Percentiles rank a stretch among this genome's conserved stretches.
phyloP scores from a whole-genome alignment of 2,888 invertebrate genomes.

The Myopa testacea region DNA sequence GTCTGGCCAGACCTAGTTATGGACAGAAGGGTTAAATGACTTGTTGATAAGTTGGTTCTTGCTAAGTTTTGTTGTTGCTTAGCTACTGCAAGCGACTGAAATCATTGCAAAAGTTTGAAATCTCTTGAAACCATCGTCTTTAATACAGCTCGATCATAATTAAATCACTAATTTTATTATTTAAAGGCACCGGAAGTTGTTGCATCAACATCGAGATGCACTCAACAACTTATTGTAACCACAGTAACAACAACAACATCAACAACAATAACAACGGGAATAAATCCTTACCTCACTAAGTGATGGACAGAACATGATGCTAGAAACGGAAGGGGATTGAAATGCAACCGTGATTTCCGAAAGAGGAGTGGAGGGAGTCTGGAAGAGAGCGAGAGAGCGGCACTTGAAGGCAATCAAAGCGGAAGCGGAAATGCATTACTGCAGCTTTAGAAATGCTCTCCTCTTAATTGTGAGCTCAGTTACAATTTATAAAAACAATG shows the following conservation, averaged over 20 bases:
- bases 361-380: too few species aligned
- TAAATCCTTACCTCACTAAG: too few species aligned
- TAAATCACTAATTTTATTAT: background rate
- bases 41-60: too few species aligned
- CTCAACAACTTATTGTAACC: too few species aligned
- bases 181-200: background rate
- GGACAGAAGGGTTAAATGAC: too few species aligned
- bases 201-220: background rate
- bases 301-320: background rate
- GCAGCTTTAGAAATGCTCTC: conserved; percentile 36
- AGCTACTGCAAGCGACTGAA: too few species aligned
- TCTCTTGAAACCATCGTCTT: too few species aligned
- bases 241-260: background rate
- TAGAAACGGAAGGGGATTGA: too few species aligned
- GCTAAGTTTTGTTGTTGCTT: too few species aligned
- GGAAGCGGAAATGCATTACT: conserved; percentile 44
- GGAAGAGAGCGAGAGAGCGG: background rate
- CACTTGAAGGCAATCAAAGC: conserved; percentile 46
- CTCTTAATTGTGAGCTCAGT: conserved; percentile 44
- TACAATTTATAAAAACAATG: conserved; percentile 36
- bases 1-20: too few species aligned
- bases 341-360: too few species aligned
- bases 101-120: too few species aligned
- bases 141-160: background rate
- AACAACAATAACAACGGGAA: background rate